Base-by-base conservation (phyloP, 2,888 invertebrate genomes). In the Tipula helvola region DNA sequence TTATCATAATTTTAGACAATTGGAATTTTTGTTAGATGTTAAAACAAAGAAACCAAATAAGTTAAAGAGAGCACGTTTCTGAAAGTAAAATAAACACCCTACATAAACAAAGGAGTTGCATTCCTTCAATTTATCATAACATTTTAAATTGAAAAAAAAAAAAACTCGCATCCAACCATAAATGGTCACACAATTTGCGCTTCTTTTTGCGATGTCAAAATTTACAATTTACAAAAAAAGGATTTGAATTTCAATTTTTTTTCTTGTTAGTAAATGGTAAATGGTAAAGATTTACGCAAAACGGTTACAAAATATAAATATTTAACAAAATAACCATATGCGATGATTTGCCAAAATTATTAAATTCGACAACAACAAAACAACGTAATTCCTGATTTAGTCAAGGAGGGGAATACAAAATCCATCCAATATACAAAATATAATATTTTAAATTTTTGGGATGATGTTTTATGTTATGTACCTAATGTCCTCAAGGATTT, bases 291-390 rank as follows among this genome's bases (percentile, higher is more conserved):
- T 71, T 71, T 71, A 71, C 71, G 7, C 71, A 71, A 71, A 71
- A 28, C 57, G 57, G 1, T 18, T 28, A 71, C 12, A 12, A 71
- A 71, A 71, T 28, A 71, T 71, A 71, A 71, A 71, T 71, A 71
- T 71, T 71, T 71, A 71, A 71, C 71, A 28, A 10, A 71, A 10
- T 28, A 71, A 71, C 71, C 71, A 71, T 71, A 71, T 71, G 71
- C 71, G 71, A 71, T 71, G 71, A 71, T 71, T 71, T 71, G 71
- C 71, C 71, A 71, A 71, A 71, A 71, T 71, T 71, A 71, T 71
- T 71, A 71, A n/a, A 18, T 44, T 52, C 52, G 7, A 71, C 71
- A 71, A 18, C 28, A 28, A 71, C 52, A 16, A 57, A 57, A 28
- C 28, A 28, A 57, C 28, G 71, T 71, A 71, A 71, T 71, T 71